phyloP scores from a whole-genome alignment of 2,888 invertebrate species.

The Drosophila mimica region DNA sequence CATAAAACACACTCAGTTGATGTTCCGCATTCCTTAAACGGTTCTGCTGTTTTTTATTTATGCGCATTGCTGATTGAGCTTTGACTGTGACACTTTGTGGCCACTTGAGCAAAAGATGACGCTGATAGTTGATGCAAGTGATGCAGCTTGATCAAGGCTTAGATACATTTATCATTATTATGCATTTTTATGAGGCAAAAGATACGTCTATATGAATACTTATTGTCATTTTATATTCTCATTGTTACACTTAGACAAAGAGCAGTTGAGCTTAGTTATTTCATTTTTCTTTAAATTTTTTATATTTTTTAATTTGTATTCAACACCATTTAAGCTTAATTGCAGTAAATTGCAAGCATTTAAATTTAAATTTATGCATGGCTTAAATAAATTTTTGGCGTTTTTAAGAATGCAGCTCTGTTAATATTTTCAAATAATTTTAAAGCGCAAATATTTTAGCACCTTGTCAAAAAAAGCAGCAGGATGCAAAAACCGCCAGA shows the following conservation, averaged over 20 bases:
- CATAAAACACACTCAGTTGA: slow-evolving; percentile 25
- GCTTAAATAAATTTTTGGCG: neutral
- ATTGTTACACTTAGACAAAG: neutral
- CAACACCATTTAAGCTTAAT: neutral
- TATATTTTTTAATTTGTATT: neutral
- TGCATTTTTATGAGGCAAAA: neutral
- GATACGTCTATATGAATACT: neutral
- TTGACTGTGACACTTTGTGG: slow-evolving; percentile 52
- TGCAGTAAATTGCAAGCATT: neutral
- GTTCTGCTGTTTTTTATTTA: slow-evolving; percentile 44
- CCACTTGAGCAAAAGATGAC: slow-evolving; percentile 14
- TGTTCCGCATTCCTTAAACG: slow-evolving; percentile 67
- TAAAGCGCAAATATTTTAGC: slow-evolving; percentile 2
- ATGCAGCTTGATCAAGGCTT: slow-evolving; percentile 26
- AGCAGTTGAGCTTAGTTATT: neutral
- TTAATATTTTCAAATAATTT: neutral
- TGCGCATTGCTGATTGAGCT: slow-evolving; percentile 62
- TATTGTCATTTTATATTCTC: neutral
- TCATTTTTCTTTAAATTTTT: no score
- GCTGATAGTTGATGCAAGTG: slow-evolving; percentile 14
- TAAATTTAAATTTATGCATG: neutral
- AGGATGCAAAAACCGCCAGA: neutral
- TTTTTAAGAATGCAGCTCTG: neutral
- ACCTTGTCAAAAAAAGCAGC: slow-evolving; percentile 4
- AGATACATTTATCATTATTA: slow-evolving; percentile 22